These are phyloP conservation scores for Chironomus tentans DNA, from an alignment of 2,888 invertebrate species.

Conservation along the genomic window DNA sequence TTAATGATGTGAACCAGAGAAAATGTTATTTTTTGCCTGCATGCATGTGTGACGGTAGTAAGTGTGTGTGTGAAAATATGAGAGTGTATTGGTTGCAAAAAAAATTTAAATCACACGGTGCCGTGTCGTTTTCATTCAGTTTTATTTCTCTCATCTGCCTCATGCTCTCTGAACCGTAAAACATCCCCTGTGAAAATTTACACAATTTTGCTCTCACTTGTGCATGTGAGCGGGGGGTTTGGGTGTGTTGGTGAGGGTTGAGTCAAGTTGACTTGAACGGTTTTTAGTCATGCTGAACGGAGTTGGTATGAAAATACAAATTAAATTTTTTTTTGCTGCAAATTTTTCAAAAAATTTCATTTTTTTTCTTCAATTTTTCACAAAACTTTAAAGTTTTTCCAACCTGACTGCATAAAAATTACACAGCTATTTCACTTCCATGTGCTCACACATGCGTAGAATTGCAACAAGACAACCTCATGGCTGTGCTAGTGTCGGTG, in stretches of 20 bases:
- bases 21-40: background rate
- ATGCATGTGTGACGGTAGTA: background rate
- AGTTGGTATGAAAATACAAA: no score
- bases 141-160: no score
- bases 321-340: no score
- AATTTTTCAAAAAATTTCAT: no score
- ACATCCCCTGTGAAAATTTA: background rate
- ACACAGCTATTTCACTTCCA: no score
- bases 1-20: background rate
- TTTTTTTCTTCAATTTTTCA: no score
- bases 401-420: background rate
- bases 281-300: background rate
- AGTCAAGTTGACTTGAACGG: background rate
- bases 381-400: background rate
- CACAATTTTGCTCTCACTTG: background rate
- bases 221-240: background rate
- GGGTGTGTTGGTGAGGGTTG: background rate
- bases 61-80: background rate
- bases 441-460: no score
- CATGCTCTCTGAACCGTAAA: slow-evolving; percentile 8
- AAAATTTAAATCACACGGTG: background rate
- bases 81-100: no score
- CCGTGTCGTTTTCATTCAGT: no score
- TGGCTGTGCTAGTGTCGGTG: no score
- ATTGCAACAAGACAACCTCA: no score